Base-by-base conservation (phyloP, 2,113 vertebrate species). In the Morone saxatilis region DNA sequence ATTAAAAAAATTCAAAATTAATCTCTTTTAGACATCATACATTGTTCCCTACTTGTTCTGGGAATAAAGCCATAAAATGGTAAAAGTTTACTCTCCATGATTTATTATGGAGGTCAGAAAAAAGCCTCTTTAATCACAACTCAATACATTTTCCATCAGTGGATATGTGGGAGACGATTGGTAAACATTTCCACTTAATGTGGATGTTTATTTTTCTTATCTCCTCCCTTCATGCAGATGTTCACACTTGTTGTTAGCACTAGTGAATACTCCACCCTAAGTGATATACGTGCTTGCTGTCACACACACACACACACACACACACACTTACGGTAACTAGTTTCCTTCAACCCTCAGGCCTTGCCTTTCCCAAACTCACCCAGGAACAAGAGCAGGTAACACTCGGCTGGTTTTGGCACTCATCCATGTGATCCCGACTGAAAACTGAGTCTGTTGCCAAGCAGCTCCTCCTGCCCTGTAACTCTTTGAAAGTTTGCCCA, bases 301-400 rank as follows among this genome's bases (percentile, higher is more conserved):
- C 86, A 81, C 75, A 83, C 67, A 54, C 77, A 78, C 75, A 48
- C 56, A 56, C 50, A 31, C 68, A 78, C 79, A 65, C 72, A 66
- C 78, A 54, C 45, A 53, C 48, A 82, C 86, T 93, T 91, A 90
- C 78, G 25, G 91, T 93, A 92, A 94, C 88, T 77, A 82, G 82
- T 80, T 79, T 87, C 57, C 68, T 83, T 84, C 62, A 86, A 73
- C 69, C 94, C 89, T 83, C 54, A 47, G 86, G 93, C 87, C 85
- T 86, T 86, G 83, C 85, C 90, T 88, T 90, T 89, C 86, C 86
- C 83, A 80, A 84, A 87, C 76, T 78, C 83, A 88, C 85, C 69
- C 83, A 86, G 76, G 83, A 92, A 69, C 76, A 22, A n/a, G 63
- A 81, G 85, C 93, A 93, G 92, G 93, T 95, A 95, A 90, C 88